These are phyloP conservation scores for Rotaria socialis DNA, from an alignment of 2,888 invertebrate genomes.

Conservation along the genomic window DNA sequence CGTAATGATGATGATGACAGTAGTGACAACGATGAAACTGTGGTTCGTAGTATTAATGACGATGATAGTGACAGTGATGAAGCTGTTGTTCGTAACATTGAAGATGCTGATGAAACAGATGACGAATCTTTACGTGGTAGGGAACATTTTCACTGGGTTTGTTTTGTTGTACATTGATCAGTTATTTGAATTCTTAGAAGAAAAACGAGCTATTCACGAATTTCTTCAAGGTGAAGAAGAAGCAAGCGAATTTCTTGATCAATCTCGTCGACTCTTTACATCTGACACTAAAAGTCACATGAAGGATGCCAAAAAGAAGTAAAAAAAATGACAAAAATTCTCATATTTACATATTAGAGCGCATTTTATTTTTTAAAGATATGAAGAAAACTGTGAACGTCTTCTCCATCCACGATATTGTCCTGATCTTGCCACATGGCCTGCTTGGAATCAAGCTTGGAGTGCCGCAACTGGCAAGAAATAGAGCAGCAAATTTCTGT, in stretches of 20 bases:
- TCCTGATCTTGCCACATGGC: constrained; percentile 4
- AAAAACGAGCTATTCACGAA: neutral
- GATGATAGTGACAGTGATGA: neutral
- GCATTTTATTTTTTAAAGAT: neutral
- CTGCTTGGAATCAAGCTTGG: neutral
- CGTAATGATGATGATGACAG: neutral
- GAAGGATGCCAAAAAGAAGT: neutral
- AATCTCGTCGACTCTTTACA: neutral
- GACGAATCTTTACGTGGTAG: neutral
- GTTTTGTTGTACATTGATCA: neutral
- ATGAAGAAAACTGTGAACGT: constrained; percentile 9
- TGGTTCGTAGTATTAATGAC: neutral
- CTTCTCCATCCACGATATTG: constrained; percentile 2
- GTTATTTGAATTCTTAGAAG: neutral
- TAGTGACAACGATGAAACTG: neutral
- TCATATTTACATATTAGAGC: too few species aligned
- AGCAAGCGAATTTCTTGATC: neutral
- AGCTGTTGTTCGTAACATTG: neutral
- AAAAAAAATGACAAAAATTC: neutral
- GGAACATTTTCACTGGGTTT: neutral
- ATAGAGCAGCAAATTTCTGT: neutral
- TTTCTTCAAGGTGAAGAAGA: neutral
- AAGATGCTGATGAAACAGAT: too few species aligned
- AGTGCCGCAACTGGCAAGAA: neutral
- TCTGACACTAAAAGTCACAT: neutral